phyloP scores from a whole-genome alignment of 2,797 vertebrate species.

The Gephyroberyx darwinii region DNA sequence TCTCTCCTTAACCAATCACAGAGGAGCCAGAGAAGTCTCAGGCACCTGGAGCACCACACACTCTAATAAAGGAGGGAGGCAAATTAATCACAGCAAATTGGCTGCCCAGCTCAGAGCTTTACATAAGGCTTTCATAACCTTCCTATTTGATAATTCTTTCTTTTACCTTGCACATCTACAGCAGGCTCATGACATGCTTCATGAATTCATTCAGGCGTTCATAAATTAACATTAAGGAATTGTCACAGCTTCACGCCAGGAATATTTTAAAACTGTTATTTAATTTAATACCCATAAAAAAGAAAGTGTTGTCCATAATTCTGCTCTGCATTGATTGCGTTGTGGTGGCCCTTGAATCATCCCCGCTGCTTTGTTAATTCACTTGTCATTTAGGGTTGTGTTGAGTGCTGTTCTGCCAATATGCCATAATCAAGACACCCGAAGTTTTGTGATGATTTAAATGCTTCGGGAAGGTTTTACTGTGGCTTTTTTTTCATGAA shows the following conservation, averaged over 20 bases:
- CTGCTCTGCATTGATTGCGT: constrained; percentile 19
- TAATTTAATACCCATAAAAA: background rate
- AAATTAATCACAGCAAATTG: constrained; percentile 36
- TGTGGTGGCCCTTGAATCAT: constrained; percentile 11
- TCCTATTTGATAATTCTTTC: background rate
- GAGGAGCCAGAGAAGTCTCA: constrained; percentile 19
- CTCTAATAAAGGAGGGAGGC: constrained; percentile 17
- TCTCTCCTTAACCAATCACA: constrained; percentile 50
- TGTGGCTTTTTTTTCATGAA: constrained; percentile 17
- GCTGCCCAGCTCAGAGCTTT: constrained; percentile 15
- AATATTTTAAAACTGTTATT: background rate
- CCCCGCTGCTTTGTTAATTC: constrained; percentile 52
- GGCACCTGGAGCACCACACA: constrained; percentile 47
- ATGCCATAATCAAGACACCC: constrained; percentile 40
- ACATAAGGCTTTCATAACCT: constrained; percentile 10
- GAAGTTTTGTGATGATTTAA: constrained; percentile 31
- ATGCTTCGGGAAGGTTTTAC: background rate
- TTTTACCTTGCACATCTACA: constrained; percentile 2
- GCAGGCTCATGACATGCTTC: background rate
- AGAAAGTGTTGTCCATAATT: background rate
- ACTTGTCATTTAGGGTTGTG: constrained; percentile 22
- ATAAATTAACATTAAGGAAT: background rate
- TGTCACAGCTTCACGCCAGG: background rate
- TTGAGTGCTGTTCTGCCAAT: constrained; percentile 24
- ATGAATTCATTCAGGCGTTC: background rate